Evolutionary conservation across 1,140 invertebrate species (phyloP).

Genomic region (Uloborus diversus): DNA sequence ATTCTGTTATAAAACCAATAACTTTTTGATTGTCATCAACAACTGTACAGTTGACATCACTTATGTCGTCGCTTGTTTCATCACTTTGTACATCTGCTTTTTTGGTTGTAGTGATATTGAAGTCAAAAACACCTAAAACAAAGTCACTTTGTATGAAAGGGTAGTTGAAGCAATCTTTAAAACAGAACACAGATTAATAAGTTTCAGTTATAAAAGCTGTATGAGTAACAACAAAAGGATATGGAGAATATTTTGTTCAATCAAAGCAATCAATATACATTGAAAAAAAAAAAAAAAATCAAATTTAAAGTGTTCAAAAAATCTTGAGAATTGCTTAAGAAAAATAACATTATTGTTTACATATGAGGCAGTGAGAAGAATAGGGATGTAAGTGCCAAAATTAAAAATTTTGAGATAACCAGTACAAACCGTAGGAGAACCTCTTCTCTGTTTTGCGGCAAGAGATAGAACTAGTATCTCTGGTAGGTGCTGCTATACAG

Average conservation of each 20-base stretch:
- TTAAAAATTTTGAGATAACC: too few relatives aligned
- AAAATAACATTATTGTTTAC: too few relatives aligned
- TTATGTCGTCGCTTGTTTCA: conserved; percentile 23
- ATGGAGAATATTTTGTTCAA: not conserved
- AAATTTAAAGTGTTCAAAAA: too few relatives aligned
- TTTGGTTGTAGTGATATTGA: conserved; percentile 23
- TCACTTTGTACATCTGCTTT: conserved; percentile 48
- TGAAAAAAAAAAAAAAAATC: not conserved
- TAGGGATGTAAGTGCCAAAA: too few relatives aligned
- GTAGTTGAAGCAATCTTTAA: not conserved
- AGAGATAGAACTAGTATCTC: too few relatives aligned
- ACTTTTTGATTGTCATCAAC: conserved; percentile 51
- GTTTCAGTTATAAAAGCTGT: too few relatives aligned
- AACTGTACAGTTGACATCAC: conserved; percentile 42
- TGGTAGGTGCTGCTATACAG: too few relatives aligned
- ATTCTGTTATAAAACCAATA: conserved; percentile 72
- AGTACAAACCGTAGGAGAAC: too few relatives aligned
- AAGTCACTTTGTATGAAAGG: not conserved
- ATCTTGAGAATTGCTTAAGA: too few relatives aligned
- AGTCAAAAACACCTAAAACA: conserved; percentile 10
- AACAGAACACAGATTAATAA: not conserved
- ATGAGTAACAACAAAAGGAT: not conserved
- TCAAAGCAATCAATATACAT: not conserved
- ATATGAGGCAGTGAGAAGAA: too few relatives aligned
- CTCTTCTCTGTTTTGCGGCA: too few relatives aligned